Percentiles rank a stretch among this genome's conserved stretches.
Conservation (phyloP, 1,140 invertebrate genomes). For the Olivierus martensii region DNA sequence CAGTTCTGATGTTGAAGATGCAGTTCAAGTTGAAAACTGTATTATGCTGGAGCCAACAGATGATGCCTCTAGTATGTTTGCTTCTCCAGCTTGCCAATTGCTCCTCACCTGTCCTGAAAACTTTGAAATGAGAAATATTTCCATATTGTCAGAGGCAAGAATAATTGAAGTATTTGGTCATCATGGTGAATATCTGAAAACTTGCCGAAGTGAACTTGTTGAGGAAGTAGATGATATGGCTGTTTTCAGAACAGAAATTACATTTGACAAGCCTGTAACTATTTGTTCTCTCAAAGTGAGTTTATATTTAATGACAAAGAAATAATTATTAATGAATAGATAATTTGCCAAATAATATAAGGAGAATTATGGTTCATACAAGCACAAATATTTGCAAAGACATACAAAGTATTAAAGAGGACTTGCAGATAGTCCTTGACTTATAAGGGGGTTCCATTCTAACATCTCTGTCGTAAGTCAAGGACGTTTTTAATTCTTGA, state of each 20-base stretch:
- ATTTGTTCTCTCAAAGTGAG: conserved; percentile 15
- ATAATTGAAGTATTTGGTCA: conserved; percentile 15
- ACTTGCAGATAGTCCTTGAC: no score
- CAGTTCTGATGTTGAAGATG: conserved; percentile 12
- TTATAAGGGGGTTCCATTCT: no score
- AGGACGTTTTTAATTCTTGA: no score
- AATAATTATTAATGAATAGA: no score
- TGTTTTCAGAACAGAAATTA: conserved; percentile 12
- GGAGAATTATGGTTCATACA: no score
- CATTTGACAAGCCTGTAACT: conserved; percentile 6
- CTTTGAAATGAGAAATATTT: conserved; percentile 6
- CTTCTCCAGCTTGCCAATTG: conserved; percentile 14
- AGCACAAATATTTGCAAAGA: no score
- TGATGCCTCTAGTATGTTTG: conserved; percentile 13
- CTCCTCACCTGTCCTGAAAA: conserved; percentile 7
- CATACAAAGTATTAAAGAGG: no score
- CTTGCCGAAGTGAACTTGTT: conserved; percentile 4
- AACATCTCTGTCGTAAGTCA: no score
- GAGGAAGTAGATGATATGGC: conserved; percentile 17
- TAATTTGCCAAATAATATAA: no score
- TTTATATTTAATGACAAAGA: no score
- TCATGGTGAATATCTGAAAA: conserved; percentile 17
- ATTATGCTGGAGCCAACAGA: conserved; percentile 11
- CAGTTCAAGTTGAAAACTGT: conserved; percentile 15
- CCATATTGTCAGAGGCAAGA: conserved; percentile 10